Base-by-base conservation (phyloP, 37 sponge, comb jelly and placozoan genomes). In the Aplysina aerophoba region DNA sequence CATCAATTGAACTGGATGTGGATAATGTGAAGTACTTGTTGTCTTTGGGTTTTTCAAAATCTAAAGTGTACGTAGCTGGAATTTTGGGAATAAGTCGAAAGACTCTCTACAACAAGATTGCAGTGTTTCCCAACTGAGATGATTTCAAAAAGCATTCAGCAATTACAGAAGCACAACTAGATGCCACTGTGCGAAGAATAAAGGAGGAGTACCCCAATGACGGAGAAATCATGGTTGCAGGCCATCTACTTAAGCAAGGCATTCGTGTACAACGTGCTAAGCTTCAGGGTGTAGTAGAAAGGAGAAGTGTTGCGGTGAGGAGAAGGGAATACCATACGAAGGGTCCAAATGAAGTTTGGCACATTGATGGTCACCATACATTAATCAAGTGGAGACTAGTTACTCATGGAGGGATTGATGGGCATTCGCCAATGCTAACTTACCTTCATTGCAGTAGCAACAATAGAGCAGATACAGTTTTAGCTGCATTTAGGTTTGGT, bases 221-320 rank as follows among this genome's bases (percentile, higher is more conserved):
- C 59, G 82, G 82, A 57, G 82, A 81, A 35, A 39, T 61, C 24
- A 24, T 81, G 50, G 20, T 81, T 57, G n/a, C 38, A 59, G 82
- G 82, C 34, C 64, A 81, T 81, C 37, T 81, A 11, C n/a, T 15
- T 25, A 61, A 25, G 20, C 16, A 36, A 35, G 82, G 63, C 15
- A 60, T 58, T 31, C 61, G 16, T 34, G 44, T 74, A 14, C 40
- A 44, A 24, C 50, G 50, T 0, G 4, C 0, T 74, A 44, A 44
- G 50, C 34, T 74, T 24, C 50, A 44, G 50, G 50, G 50, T 11
- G 50, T 44, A 44, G 50, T 44, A 44, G 50, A 44, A 44, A 44
- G 50, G 50, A 44, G 50, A 44, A 44, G 50, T 44, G 50, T 44
- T 44, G 50, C 50, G 8, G 50, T 44, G 50, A 44, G 50, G 50